Evolutionary conservation across 2,113 vertebrate species (phyloP).

Genomic region (Saguinus imperator): DNA sequence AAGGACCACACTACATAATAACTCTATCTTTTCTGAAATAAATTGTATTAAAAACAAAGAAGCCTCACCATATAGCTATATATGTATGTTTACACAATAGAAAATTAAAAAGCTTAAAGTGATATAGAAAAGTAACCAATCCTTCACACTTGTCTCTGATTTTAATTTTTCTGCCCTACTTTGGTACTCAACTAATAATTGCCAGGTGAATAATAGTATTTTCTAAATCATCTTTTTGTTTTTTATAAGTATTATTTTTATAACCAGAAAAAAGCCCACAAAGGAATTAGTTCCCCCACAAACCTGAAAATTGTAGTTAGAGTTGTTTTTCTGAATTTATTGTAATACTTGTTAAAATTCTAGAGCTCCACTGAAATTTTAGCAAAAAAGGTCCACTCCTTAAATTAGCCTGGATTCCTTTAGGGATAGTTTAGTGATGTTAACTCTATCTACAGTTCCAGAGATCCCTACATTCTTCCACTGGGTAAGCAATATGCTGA

Average conservation of each 20-base stretch:
- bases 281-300: background rate
- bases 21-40: background rate
- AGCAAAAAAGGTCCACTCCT: background rate
- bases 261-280: background rate
- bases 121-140: background rate
- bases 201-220: background rate
- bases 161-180: background rate
- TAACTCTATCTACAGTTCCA: background rate
- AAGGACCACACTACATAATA: background rate
- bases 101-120: background rate
- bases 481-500: background rate
- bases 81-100: background rate
- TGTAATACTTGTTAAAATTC: conserved; percentile 50
- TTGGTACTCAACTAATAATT: background rate
- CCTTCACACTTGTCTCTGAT: background rate
- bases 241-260: conserved; percentile 30
- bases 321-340: background rate
- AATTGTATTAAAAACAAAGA: background rate
- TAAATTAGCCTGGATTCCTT: background rate
- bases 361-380: background rate
- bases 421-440: background rate
- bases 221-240: background rate
- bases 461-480: background rate
- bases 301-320: background rate
- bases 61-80: background rate